These are phyloP conservation scores for Poecilia gillii DNA, from an alignment of 2,797 vertebrate genomes.

Conservation along the genomic window DNA sequence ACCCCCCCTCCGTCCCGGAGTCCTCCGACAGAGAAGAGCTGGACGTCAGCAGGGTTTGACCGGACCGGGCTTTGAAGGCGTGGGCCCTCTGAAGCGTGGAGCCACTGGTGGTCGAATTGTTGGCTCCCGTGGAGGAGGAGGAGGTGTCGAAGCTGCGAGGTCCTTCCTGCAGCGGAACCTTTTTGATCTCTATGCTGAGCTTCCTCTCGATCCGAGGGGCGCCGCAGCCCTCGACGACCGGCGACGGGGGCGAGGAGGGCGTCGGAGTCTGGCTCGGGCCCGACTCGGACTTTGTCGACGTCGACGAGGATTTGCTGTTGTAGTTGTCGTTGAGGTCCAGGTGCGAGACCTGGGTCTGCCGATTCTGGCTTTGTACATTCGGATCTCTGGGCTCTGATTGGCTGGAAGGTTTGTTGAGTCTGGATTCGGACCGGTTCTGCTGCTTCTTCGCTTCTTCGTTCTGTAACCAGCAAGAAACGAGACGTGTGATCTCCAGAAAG, in stretches of 20 bases:
- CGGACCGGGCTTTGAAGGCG: slow-evolving; percentile 88
- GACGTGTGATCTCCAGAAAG: not conserved
- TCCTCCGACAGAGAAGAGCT: slow-evolving; percentile 84
- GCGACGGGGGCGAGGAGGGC: slow-evolving; percentile 74
- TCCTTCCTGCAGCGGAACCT: slow-evolving; percentile 93
- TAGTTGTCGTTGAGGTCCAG: slow-evolving; percentile 94
- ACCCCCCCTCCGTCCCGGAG: slow-evolving; percentile 78
- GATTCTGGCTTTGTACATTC: slow-evolving; percentile 50
- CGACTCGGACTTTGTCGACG: slow-evolving; percentile 50
- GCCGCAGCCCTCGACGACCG: slow-evolving; percentile 66
- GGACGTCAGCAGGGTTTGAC: slow-evolving; percentile 74
- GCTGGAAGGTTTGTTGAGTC: slow-evolving; percentile 48
- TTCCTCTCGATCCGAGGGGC: slow-evolving; percentile 89
- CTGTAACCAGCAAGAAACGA: slow-evolving; percentile 34
- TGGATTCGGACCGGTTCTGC: slow-evolving; percentile 59
- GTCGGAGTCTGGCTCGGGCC: slow-evolving; percentile 72
- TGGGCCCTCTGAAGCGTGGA: slow-evolving; percentile 86
- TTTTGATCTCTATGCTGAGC: slow-evolving; percentile 96
- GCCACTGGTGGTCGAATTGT: slow-evolving; percentile 43
- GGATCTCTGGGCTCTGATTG: slow-evolving; percentile 64
- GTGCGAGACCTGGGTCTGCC: slow-evolving; percentile 71
- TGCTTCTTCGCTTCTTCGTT: slow-evolving; percentile 57
- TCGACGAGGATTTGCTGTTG: slow-evolving; percentile 78
- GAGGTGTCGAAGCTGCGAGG: slow-evolving; percentile 91
- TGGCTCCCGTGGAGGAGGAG: slow-evolving; percentile 54